Evolutionary conservation across 2,113 vertebrate species (phyloP).

Genomic region (Grallaria varia): DNA sequence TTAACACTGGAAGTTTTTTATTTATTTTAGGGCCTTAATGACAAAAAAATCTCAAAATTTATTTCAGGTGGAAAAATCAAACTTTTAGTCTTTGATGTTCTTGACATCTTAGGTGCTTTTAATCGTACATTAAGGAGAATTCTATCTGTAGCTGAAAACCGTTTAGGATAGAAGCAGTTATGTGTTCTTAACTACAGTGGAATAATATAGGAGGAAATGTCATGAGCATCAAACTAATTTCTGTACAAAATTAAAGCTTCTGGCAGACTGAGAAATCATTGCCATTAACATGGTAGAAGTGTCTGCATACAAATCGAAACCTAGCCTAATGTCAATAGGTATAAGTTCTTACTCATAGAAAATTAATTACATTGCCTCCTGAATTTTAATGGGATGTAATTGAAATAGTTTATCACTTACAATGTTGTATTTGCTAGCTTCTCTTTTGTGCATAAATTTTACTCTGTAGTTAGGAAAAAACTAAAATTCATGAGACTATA

Average conservation of each 20-base stretch:
- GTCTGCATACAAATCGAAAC: constrained; percentile 23
- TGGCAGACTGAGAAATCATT: constrained; percentile 8
- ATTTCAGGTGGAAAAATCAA: not conserved
- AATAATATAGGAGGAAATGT: not conserved
- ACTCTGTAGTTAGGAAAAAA: not conserved
- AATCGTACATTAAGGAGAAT: not conserved
- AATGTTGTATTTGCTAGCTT: not conserved
- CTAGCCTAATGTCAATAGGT: not conserved
- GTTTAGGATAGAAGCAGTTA: not conserved
- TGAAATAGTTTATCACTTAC: not conserved
- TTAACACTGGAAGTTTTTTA: not conserved
- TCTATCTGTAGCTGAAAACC: not conserved
- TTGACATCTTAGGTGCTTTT: not conserved
- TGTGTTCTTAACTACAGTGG: not conserved
- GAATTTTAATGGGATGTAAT: constrained; percentile 41
- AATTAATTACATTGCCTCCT: not conserved
- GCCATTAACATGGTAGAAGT: not conserved
- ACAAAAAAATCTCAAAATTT: not conserved
- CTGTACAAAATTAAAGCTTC: constrained; percentile 25
- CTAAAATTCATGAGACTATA: not conserved
- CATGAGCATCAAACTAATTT: constrained; percentile 20
- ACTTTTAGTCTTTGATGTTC: not conserved
- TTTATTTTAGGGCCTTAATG: not conserved
- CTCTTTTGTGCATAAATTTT: not conserved
- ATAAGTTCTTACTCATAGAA: constrained; percentile 1